Base-by-base conservation (phyloP, 2,797 vertebrate species). In the Helarctos malayanus region DNA sequence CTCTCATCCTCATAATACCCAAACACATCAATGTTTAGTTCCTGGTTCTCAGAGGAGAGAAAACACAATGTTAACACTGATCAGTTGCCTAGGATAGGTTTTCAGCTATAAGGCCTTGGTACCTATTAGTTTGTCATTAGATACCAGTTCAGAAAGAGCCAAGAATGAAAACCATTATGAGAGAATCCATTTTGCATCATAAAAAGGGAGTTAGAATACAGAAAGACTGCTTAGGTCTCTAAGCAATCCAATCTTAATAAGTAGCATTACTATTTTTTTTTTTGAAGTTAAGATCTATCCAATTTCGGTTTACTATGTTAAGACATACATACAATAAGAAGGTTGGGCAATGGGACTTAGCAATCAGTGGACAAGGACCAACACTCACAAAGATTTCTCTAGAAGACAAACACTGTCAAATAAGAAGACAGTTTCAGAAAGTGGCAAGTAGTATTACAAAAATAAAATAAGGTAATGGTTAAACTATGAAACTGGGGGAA, bases 281-380 rank as follows among this genome's bases (percentile, higher is more conserved):
- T 92, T 69, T 71, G 8, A 84, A 94, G 35, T 81, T 92, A 94
- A 89, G 25, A 69, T 82, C n/a, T 63, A 90, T 52, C 23, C 49
- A 73, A 32, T 79, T 92, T 85, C 41, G 27, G 57, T 89, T 94
- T 92, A 73, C 73, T 91, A 10, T 52, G 76, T 95, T 89, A 94
- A 76, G 71, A 93, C 4, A 63, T 41, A 93, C 4, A 63, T 41
- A 86, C 7, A 92, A 25, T n/a, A 86, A 80, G n/a, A 71, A 80
- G 29, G 41, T 0, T 90, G 61, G 21, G 52, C 80, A 96, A 71
- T 52, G 47, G 4, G 15, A 71, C 29, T 90, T 12, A 82, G 61
- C 13, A 76, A 54, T 80, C 59, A 79, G 47, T 52, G 76, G 75
- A 47, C 23, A 65, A 96, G 54, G 12, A 90, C 5, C 4, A 41